A percentile compares a stretch with the other conserved stretches of the same genome.
Conservation (phyloP, 2,797 vertebrate genomes). For the Malacoctenus gilli region DNA sequence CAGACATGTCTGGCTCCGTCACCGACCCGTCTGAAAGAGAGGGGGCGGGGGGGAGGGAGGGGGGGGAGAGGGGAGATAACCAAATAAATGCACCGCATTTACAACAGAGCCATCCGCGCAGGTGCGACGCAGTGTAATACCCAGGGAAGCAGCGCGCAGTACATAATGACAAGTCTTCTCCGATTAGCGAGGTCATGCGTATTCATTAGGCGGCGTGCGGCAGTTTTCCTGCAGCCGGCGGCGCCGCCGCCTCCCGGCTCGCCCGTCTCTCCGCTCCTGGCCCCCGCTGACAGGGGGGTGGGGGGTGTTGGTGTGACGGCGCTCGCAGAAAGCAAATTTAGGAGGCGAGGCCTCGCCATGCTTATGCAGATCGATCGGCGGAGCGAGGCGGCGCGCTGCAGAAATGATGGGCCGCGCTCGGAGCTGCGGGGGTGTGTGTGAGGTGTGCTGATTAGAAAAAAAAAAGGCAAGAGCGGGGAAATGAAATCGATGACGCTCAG, state of each 20-base stretch:
- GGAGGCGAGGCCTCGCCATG: constrained; percentile 43
- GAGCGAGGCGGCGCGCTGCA: constrained; percentile 57
- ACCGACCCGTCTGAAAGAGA: constrained; percentile 94
- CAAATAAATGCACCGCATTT: too few relatives aligned
- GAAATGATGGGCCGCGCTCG: constrained; percentile 65
- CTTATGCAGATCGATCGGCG: constrained; percentile 72
- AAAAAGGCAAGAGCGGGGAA: constrained; percentile 64
- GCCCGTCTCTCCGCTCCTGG: constrained; percentile 38
- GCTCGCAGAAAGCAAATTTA: constrained; percentile 60
- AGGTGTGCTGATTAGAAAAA: constrained; percentile 71
- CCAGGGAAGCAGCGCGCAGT: constrained; percentile 12
- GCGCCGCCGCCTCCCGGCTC: constrained; percentile 19
- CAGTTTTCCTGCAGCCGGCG: too few relatives aligned
- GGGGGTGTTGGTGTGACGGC: constrained; percentile 33
- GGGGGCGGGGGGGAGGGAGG: too few relatives aligned
- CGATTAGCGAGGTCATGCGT: constrained; percentile 49
- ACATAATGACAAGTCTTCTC: constrained; percentile 53
- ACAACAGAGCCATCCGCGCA: background rate
- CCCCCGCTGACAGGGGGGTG: constrained; percentile 56
- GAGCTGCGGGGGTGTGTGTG: constrained; percentile 53
- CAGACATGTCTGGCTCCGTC: constrained; percentile 94
- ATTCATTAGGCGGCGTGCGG: constrained; percentile 54
- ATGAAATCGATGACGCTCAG: constrained; percentile 60
- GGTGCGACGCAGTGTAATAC: constrained; percentile 24
- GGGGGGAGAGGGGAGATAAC: too few relatives aligned